Evolutionary conservation across 2,888 invertebrate species (phyloP).

Genomic region (Drosophila melanosoma): DNA sequence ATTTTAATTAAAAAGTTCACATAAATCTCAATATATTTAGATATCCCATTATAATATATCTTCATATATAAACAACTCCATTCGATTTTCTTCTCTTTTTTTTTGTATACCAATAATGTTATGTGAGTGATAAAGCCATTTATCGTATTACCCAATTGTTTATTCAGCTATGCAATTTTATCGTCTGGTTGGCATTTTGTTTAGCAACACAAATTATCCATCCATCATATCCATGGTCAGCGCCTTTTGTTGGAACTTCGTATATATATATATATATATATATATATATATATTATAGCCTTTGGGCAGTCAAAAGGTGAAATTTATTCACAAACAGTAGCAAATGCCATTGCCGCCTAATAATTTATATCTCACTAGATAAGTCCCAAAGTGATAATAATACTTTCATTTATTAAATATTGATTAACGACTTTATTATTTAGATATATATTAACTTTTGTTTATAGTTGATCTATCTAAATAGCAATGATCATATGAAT

Average conservation of each 20-base stretch:
- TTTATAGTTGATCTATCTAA: neutral
- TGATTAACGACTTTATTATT: neutral
- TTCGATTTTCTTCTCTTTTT: neutral
- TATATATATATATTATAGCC: constrained; percentile 16
- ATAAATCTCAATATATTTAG: constrained; percentile 55
- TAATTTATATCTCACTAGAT: constrained; percentile 1
- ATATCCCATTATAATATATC: constrained; percentile 43
- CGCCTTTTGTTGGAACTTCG: constrained; percentile 39
- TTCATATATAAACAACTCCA: constrained; percentile 10
- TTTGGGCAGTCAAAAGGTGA: constrained; percentile 12
- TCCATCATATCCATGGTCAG: constrained; percentile 63
- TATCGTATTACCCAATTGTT: constrained; percentile 32
- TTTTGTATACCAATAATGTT: constrained; percentile 11
- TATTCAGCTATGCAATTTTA: constrained; percentile 64
- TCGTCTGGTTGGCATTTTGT: constrained; percentile 54
- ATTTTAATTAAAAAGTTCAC: constrained; percentile 48
- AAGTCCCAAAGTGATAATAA: neutral
- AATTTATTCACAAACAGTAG: neutral
- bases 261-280: neutral
- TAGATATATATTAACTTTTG: neutral
- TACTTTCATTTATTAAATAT: constrained; percentile 1
- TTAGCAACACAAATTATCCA: constrained; percentile 52
- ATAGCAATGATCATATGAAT: constrained; percentile 10
- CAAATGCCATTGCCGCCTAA: neutral
- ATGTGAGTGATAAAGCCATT: constrained; percentile 47